Evolutionary conservation across 2,113 vertebrate genomes (phyloP).

Genomic region (Boleophthalmus pectinirostris): DNA sequence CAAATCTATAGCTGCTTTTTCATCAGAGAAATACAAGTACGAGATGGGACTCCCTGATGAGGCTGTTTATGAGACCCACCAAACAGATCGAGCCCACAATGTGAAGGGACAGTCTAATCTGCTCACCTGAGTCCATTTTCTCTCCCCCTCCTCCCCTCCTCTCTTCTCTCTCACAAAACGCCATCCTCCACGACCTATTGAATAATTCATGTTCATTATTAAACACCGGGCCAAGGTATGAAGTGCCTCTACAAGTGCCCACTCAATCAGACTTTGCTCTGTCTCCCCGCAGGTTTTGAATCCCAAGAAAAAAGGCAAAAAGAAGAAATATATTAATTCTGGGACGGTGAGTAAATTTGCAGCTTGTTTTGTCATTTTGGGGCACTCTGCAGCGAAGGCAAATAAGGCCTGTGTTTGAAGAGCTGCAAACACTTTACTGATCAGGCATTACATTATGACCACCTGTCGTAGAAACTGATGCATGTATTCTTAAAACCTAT

Average conservation of each 20-base stretch:
- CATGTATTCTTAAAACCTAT: not conserved
- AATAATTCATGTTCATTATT: slow-evolving; percentile 54
- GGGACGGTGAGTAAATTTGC: slow-evolving; percentile 87
- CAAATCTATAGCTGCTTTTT: not conserved
- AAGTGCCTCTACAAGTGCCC: slow-evolving; percentile 31
- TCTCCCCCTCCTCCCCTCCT: not conserved
- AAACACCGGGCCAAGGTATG: slow-evolving; percentile 20
- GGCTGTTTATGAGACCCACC: not conserved
- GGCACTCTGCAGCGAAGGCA: not conserved
- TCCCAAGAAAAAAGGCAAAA: slow-evolving; percentile 97
- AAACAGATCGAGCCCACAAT: not conserved
- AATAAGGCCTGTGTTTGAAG: not conserved
- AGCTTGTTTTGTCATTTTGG: not conserved
- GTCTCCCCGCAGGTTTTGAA: slow-evolving; percentile 86
- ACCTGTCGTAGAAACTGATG: not conserved
- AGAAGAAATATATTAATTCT: slow-evolving; percentile 98
- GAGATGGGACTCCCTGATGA: not conserved
- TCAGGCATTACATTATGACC: not conserved
- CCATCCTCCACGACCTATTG: slow-evolving; percentile 22
- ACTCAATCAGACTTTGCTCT: slow-evolving; percentile 16
- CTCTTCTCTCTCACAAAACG: slow-evolving; percentile 12
- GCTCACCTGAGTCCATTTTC: slow-evolving; percentile 18
- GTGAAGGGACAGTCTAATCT: slow-evolving; percentile 5
- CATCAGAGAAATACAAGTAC: not conserved
- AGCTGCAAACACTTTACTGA: not conserved